phyloP scores from a whole-genome alignment of 2,888 invertebrate species.

The Orchesella flavescens region DNA sequence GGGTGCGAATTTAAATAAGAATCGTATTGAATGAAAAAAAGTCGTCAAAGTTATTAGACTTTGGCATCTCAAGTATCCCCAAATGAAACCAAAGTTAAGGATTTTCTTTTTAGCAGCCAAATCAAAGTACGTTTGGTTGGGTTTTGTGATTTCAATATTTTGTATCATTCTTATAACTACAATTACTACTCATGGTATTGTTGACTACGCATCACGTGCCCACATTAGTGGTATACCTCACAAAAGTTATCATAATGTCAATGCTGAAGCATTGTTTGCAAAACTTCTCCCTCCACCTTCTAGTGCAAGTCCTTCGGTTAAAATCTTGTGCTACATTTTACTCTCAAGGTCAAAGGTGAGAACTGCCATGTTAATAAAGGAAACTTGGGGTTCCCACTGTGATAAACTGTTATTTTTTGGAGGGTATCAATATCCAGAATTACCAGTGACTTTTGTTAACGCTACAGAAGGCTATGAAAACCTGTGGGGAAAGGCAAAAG shows the following conservation, averaged over 20 bases:
- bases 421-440: conserved; percentile 57
- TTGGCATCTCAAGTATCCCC: no score
- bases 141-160: no score
- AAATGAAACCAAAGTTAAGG: no score
- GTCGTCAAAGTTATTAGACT: no score
- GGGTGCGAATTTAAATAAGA: no score
- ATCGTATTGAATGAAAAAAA: no score
- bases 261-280: neutral
- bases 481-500: conserved; percentile 71
- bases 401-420: conserved; percentile 70
- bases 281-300: neutral
- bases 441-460: conserved; percentile 65
- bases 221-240: no score
- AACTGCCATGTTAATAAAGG: conserved; percentile 64
- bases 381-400: conserved; percentile 70
- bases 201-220: no score
- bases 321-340: conserved; percentile 69
- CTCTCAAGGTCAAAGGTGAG: conserved; percentile 54
- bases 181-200: no score
- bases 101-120: no score
- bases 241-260: neutral
- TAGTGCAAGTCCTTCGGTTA: neutral
- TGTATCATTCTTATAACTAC: no score
- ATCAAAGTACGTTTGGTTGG: no score
- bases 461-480: conserved; percentile 68